Percentiles rank a stretch among this genome's conserved stretches.
Evolutionary conservation across 2,888 invertebrate genomes (phyloP).

Genomic region (Phorcus lineatus): DNA sequence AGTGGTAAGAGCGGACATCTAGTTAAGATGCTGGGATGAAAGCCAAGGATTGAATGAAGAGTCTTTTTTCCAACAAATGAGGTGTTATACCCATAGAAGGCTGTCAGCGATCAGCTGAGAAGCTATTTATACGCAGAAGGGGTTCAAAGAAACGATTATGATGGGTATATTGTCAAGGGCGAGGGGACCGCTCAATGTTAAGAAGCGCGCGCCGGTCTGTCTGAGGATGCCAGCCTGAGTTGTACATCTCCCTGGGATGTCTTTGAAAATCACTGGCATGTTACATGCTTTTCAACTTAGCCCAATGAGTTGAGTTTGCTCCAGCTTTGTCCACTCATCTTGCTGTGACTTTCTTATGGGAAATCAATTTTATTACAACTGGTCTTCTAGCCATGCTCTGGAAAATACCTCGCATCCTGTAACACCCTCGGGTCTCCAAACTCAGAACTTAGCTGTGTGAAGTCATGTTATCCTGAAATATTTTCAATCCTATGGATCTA

Average conservation of each 20-base stretch:
- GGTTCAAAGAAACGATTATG: conserved; percentile 22
- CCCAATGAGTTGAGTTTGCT: neutral
- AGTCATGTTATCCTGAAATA: too few species aligned
- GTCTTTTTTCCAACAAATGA: conserved; percentile 8
- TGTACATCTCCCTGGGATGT: neutral
- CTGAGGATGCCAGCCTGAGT: neutral
- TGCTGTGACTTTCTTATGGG: conserved; percentile 13
- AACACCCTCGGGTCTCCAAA: too few species aligned
- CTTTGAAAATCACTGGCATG: conserved; percentile 9
- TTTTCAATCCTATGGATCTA: too few species aligned
- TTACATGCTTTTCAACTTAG: conserved; percentile 18
- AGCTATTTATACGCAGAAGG: conserved; percentile 11
- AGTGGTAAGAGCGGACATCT: neutral
- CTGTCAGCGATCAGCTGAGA: conserved; percentile 16
- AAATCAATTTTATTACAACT: neutral
- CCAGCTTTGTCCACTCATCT: neutral
- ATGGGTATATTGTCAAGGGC: conserved; percentile 14
- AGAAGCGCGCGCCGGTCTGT: conserved; percentile 14
- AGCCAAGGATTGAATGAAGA: neutral
- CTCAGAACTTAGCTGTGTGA: too few species aligned
- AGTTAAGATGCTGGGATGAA: neutral
- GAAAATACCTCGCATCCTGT: too few species aligned
- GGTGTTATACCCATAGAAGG: conserved; percentile 18
- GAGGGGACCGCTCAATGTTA: neutral
- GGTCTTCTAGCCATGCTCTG: neutral